A percentile compares a stretch with the other conserved stretches of the same genome.
phyloP scores from a whole-genome alignment of 2,113 vertebrate genomes.

The Hippoglossus stenolepis region DNA sequence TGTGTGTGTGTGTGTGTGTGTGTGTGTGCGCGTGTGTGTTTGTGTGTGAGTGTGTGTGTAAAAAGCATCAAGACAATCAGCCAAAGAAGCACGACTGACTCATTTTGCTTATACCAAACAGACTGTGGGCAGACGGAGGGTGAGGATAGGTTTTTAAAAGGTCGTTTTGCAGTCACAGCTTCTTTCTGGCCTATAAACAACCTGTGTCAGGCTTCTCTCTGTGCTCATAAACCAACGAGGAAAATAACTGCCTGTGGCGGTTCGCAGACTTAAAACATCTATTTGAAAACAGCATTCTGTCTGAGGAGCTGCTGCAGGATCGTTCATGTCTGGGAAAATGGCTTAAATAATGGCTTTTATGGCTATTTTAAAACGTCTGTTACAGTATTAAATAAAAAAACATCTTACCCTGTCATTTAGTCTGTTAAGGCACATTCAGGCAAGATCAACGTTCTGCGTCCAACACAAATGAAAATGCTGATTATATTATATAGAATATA shows the following conservation, averaged over 20 bases:
- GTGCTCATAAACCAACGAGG: constrained; percentile 15
- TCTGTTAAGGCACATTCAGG: not conserved
- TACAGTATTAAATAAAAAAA: constrained; percentile 7
- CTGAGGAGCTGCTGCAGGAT: constrained; percentile 23
- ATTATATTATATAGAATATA: too few species aligned
- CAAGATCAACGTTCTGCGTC: not conserved
- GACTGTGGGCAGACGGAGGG: constrained; percentile 11
- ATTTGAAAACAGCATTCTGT: constrained; percentile 9
- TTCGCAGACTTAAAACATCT: constrained; percentile 2
- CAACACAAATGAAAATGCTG: too few species aligned
- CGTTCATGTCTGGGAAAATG: constrained; percentile 27
- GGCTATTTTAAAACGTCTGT: constrained; percentile 1
- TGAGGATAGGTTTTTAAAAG: constrained; percentile 16
- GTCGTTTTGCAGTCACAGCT: constrained; percentile 33
- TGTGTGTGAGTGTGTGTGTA: constrained; percentile 4
- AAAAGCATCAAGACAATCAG: constrained; percentile 24
- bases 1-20: not conserved
- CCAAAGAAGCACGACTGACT: constrained; percentile 20
- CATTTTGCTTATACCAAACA: constrained; percentile 1
- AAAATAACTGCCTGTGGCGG: constrained; percentile 3
- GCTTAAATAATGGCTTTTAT: constrained; percentile 16
- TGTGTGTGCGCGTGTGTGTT: not conserved
- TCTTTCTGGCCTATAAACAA: constrained; percentile 39
- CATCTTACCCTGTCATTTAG: not conserved
- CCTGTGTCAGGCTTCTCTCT: constrained; percentile 8